These are phyloP conservation scores for Marcusenius ussheri DNA, from an alignment of 2,113 vertebrate genomes.

Conservation along the genomic window DNA sequence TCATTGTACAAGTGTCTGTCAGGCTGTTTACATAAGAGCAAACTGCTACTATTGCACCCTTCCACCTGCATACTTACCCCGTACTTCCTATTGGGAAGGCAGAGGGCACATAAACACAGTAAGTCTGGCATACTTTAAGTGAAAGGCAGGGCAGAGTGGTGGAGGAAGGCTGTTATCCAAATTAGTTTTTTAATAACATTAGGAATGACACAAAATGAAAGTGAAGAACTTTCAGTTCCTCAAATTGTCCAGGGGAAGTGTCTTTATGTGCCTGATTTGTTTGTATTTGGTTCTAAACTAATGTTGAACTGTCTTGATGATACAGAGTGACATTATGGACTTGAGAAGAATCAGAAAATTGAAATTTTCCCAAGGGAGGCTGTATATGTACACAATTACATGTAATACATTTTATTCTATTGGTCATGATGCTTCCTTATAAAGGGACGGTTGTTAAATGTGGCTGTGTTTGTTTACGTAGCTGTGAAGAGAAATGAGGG, in stretches of 20 bases:
- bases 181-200: not conserved
- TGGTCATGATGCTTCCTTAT: not conserved
- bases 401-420: not conserved
- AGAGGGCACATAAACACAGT: not conserved
- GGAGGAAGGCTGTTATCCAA: not conserved
- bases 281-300: not conserved
- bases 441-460: not conserved
- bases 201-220: not conserved
- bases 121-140: not conserved
- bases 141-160: not conserved
- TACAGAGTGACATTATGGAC: not conserved
- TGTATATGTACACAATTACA: not conserved
- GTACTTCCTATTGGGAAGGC: conserved; percentile 43
- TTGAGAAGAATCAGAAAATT: not conserved
- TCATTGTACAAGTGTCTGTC: not conserved
- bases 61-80: conserved; percentile 34
- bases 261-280: not conserved
- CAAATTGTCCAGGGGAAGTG: not conserved
- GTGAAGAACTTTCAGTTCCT: not conserved
- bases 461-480: conserved; percentile 28
- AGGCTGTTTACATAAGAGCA: conserved; percentile 40
- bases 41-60: conserved; percentile 46
- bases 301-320: not conserved
- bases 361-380: not conserved
- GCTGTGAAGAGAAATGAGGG: conserved; percentile 10